These are phyloP conservation scores for Hyperoplus lanceolatus DNA, from an alignment of 2,797 vertebrate species.

Conservation along the genomic window DNA sequence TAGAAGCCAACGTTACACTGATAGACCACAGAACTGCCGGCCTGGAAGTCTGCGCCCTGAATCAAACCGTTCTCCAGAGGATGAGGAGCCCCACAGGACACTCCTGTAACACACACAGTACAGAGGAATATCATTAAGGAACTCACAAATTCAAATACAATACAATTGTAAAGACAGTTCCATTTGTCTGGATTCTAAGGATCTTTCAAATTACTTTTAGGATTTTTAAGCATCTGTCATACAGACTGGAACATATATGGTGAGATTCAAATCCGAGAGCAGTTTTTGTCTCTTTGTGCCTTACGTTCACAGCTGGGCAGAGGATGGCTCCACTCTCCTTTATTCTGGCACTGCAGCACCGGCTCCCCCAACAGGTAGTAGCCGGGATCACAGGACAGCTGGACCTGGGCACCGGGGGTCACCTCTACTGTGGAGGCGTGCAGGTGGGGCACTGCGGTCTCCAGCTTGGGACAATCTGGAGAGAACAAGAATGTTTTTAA, in stretches of 20 bases:
- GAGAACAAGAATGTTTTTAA: background rate
- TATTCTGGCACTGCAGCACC: slow-evolving; percentile 92
- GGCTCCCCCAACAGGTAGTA: slow-evolving; percentile 96
- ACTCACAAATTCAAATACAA: background rate
- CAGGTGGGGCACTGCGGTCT: slow-evolving; percentile 88
- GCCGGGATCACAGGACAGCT: slow-evolving; percentile 93
- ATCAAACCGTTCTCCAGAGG: slow-evolving; percentile 92
- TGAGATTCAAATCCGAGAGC: background rate
- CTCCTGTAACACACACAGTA: slow-evolving; percentile 81
- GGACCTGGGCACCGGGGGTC: slow-evolving; percentile 92
- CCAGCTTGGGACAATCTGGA: slow-evolving; percentile 93
- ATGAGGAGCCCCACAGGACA: slow-evolving; percentile 92
- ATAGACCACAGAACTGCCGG: slow-evolving; percentile 91
- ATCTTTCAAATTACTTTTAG: background rate
- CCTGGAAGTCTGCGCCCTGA: slow-evolving; percentile 90
- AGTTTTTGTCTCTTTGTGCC: slow-evolving; percentile 44
- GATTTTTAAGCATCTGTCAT: background rate
- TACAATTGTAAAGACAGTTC: no score
- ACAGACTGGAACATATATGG: background rate
- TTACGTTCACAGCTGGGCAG: slow-evolving; percentile 95
- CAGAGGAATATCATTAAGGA: background rate
- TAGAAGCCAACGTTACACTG: slow-evolving; percentile 95
- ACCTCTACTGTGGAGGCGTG: slow-evolving; percentile 85
- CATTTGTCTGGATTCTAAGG: background rate
- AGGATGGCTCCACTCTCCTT: slow-evolving; percentile 94